Base-by-base conservation (phyloP, 2,888 invertebrate species). In the Nomada flava region DNA sequence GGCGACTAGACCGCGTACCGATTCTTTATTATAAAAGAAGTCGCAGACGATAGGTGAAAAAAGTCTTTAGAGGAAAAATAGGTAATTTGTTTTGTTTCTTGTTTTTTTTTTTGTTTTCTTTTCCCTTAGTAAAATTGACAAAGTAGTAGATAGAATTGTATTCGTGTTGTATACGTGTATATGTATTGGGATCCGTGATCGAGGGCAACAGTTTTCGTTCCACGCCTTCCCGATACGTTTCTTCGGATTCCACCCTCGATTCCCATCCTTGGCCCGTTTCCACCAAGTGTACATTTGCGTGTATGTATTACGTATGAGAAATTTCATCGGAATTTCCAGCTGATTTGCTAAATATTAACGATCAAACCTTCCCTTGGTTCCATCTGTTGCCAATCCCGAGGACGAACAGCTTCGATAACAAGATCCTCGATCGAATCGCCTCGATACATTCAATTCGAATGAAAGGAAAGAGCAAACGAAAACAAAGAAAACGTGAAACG, bases 41-140 rank as follows among this genome's bases (percentile, higher is more conserved):
- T 76, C 82, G 79, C 75, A 68, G 81, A 82, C 79, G 82, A 79
- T 78, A 83, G 91, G 92, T 92, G 92, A 90, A 92, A 92, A 91
- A 92, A 92, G 91, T 91, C 88, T 91, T 92, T 91, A 90, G 91
- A 93, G 89, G 90, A 92, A 92, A 36, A 92, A 92, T 92, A 92
- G 89, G 65, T 65, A 89, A 90, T 90, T 77, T 76, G 60, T 55
- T 67, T 55, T 53, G 23, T 52, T 52, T 36, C 36, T 36, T 36
- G 7, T 36, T 36, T 36, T 36, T 36, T 29, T 36, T 36, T 36
- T 5, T 29, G 36, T 15, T 23, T 73, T 23, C n/a, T 53, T 67
- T 80, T 72, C 72, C 65, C 72, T 89, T 87, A 86, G 89, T 90
- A 89, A 93, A 93, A 92, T 92, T 92, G 92, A 92, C 93, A 92